Evolutionary conservation across 1,140 invertebrate species (phyloP).

Genomic region (Meloidogyne floridensis): DNA sequence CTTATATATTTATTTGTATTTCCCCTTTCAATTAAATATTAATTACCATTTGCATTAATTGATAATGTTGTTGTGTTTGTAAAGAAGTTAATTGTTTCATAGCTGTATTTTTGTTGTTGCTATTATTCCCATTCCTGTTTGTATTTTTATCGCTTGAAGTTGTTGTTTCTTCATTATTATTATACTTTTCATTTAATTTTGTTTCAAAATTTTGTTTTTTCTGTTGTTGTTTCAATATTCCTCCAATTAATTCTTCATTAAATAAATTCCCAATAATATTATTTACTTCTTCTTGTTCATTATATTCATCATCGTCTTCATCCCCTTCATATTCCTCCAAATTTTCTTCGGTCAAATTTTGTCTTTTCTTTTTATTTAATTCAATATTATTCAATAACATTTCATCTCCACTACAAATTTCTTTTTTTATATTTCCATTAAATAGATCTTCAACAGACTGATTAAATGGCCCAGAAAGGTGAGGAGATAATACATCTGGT

Average conservation of each 20-base stretch:
- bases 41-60: not conserved
- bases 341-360: not conserved
- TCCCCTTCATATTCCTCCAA: not conserved
- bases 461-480: not conserved
- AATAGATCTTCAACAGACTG: not conserved
- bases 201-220: no score
- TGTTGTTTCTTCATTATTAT: not conserved
- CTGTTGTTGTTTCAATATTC: no score
- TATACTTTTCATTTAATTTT: not conserved
- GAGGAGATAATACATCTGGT: not conserved
- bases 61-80: not conserved
- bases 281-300: not conserved
- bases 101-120: not conserved
- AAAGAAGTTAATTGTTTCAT: not conserved
- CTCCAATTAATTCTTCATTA: not conserved
- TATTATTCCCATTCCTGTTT: not conserved
- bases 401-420: not conserved
- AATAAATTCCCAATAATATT: not conserved
- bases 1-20: no score
- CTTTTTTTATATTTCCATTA: constrained; percentile 12
- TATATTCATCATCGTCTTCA: not conserved
- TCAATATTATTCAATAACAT: not conserved
- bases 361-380: not conserved
- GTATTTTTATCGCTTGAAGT: not conserved
- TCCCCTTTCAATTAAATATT: not conserved